Evolutionary conservation across 2,113 vertebrate genomes (phyloP), one percentile per base, ranked within the genome.

Genomic region (Phyllostomus hastatus): DNA sequence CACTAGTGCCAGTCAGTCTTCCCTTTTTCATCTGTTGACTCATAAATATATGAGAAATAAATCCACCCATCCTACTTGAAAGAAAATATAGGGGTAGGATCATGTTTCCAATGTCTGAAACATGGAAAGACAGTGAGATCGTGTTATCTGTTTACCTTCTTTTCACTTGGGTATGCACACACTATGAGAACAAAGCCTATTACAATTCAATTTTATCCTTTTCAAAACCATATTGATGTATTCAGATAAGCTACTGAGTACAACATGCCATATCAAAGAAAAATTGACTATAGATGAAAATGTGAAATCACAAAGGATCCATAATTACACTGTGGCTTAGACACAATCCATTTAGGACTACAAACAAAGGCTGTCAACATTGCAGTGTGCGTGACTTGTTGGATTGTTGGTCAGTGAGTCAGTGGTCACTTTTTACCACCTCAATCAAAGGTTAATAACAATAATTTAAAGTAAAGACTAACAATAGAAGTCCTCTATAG

Each of bases 1-100:
- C 61, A 76, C 35, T 14, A n/a, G 9, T 38, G 3, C 86, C 41
- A 38, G 41, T 50, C 70, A 28, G 1, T 85, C 12, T 59, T 67
- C 78, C 83, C 48, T 38, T 33, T 96, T 90, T 94, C 90, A 79
- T 41, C 67, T 95, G 79, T 7, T 87, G 26, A 94, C 75, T 87
- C 52, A 96, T 90, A 95, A 98, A 95, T 88, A 78, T n/a, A 75
- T 91, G 70, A 61, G 50, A 96, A 96, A 96, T 73, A 95, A 95
- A 90, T 46, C 41, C 78, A 97, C 83, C 52, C 95, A 20, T 31
- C 87, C 54, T 93, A 48, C 92, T 59, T 81, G 6, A n/a, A 85
- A 82, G 46, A 87, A 52, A 93, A 96, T 35, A 57, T 2, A n/a
- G 93, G 35, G 31, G 8, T 79, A 91, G 69, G 84, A 79, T 61